These are phyloP conservation scores for Zeuzera pyrina DNA, from an alignment of 2,888 invertebrate species.

Conservation along the genomic window DNA sequence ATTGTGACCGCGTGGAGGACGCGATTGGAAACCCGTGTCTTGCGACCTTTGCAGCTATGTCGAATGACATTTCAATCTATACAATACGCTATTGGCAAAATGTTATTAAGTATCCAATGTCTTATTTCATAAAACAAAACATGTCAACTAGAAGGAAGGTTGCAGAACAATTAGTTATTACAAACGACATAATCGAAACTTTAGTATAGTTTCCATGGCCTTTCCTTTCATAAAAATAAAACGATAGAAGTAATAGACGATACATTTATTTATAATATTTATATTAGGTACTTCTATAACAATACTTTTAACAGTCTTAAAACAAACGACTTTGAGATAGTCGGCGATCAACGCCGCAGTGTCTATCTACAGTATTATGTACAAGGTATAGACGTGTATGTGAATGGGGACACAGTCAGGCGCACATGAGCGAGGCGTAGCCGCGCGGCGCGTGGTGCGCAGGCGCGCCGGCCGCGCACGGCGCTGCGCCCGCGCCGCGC, in stretches of 20 bases:
- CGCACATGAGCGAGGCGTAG: slow-evolving; percentile 56
- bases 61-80: slow-evolving; percentile 29
- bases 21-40: slow-evolving; percentile 10
- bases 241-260: no score
- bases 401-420: slow-evolving; percentile 9
- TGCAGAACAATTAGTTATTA: slow-evolving; percentile 3
- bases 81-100: slow-evolving; percentile 24
- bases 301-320: slow-evolving; percentile 73
- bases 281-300: slow-evolving; percentile 67
- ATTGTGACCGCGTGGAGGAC: slow-evolving; percentile 24
- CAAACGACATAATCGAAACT: slow-evolving; percentile 7
- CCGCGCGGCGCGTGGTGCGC: slow-evolving; percentile 46
- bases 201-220: slow-evolving; percentile 2
- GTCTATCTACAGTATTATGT: slow-evolving; percentile 55
- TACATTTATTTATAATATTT: no score
- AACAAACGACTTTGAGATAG: slow-evolving; percentile 65
- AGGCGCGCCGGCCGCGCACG: slow-evolving; percentile 49
- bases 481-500: slow-evolving; percentile 44
- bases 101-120: slow-evolving; percentile 14
- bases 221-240: slow-evolving; percentile 4
- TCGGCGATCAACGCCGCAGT: slow-evolving; percentile 51
- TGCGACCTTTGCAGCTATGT: slow-evolving; percentile 29
- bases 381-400: slow-evolving; percentile 21
- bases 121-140: slow-evolving; percentile 15
- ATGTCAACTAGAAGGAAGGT: no score